phyloP scores from a whole-genome alignment of 2,113 vertebrate genomes.

The Acanthisitta chloris region DNA sequence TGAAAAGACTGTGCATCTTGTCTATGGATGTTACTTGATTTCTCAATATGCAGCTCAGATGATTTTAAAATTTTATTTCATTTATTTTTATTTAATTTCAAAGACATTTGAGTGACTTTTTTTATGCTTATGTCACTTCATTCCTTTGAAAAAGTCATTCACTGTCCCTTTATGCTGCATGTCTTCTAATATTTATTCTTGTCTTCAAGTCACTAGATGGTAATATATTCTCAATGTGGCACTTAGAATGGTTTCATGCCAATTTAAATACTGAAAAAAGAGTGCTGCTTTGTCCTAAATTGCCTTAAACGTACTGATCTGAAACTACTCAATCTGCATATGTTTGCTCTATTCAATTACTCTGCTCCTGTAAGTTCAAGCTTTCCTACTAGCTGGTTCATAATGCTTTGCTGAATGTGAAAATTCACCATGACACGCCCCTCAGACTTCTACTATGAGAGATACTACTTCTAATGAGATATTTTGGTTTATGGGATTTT shows the following conservation, averaged over 20 bases:
- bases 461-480: not conserved
- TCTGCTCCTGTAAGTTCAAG: not conserved
- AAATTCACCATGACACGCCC: not conserved
- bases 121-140: not conserved
- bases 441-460: not conserved
- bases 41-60: not conserved
- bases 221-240: not conserved
- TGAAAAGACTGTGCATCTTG: not conserved
- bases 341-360: not conserved
- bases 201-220: not conserved
- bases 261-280: not conserved
- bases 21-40: not conserved
- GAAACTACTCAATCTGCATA: not conserved
- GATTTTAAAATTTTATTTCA: not conserved
- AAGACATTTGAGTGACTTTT: not conserved
- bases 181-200: not conserved
- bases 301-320: not conserved
- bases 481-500: not conserved
- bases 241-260: not conserved
- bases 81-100: not conserved
- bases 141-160: not conserved
- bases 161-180: not conserved
- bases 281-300: not conserved
- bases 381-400: not conserved
- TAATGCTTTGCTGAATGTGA: not conserved